Percentiles rank a stretch among this genome's conserved stretches.
phyloP scores from a whole-genome alignment of 2,888 invertebrate species.

The Artemia sp. region DNA sequence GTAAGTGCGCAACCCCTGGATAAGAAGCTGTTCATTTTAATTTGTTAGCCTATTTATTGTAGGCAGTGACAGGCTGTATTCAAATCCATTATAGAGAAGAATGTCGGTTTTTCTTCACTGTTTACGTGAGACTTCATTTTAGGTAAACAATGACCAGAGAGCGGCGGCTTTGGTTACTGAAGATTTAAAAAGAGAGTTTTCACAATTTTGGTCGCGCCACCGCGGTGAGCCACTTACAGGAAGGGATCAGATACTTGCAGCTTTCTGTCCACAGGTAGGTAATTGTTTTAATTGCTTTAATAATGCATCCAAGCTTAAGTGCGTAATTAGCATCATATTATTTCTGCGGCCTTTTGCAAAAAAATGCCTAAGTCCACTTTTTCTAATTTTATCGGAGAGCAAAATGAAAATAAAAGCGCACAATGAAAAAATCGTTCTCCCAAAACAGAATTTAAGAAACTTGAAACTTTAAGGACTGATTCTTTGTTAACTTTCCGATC shows the following conservation, averaged over 20 bases:
- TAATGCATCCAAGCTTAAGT: neutral
- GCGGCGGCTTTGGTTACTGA: conserved; percentile 39
- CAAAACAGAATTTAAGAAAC: no score
- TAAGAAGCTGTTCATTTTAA: neutral
- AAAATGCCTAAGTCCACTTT: neutral
- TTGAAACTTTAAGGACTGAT: no score
- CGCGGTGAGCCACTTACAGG: conserved; percentile 46
- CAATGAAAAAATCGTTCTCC: no score
- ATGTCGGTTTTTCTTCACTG: neutral
- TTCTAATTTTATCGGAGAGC: no score
- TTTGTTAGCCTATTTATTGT: neutral
- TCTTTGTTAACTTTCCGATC: no score
- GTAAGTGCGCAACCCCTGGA: no score
- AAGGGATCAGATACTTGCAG: conserved; percentile 56
- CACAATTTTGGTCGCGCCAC: conserved; percentile 52
- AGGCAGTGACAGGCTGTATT: conserved; percentile 11
- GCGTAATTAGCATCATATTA: neutral
- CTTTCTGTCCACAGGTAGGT: conserved; percentile 62
- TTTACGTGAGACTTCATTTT: conserved; percentile 15
- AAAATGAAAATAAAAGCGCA: no score
- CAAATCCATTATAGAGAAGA: conserved; percentile 8
- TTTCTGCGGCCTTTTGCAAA: neutral
- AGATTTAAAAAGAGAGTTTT: conserved; percentile 50
- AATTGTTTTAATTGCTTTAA: conserved; percentile 16
- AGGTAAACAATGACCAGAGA: conserved; percentile 42